A percentile compares a stretch with the other conserved stretches of the same genome.
Conservation (phyloP, 2,113 vertebrate species). For the Rynchops niger region DNA sequence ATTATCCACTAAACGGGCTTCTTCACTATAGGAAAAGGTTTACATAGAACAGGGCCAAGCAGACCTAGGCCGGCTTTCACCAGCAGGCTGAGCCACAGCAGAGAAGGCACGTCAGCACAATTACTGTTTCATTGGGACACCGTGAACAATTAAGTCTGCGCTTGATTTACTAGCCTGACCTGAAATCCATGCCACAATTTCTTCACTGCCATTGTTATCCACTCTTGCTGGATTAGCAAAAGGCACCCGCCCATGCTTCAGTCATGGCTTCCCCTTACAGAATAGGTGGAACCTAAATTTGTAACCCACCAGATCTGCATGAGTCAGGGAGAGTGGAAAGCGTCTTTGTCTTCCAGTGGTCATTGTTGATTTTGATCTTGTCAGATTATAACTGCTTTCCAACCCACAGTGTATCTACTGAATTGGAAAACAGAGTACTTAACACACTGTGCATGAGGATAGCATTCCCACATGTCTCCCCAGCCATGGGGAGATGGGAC, state of each 20-base stretch:
- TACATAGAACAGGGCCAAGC: not conserved
- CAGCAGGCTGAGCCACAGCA: not conserved
- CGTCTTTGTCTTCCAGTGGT: not conserved
- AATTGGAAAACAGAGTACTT: not conserved
- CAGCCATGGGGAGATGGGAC: not conserved
- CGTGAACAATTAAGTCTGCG: fast-evolving
- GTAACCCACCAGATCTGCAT: not conserved
- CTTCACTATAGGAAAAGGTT: not conserved
- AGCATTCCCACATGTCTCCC: not conserved
- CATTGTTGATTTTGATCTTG: not conserved
- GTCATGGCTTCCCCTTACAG: not conserved
- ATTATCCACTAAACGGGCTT: not conserved
- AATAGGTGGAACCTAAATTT: not conserved
- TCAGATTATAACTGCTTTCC: not conserved
- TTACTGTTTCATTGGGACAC: not conserved
- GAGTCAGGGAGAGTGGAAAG: not conserved
- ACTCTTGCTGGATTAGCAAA: not conserved
- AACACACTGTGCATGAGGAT: not conserved
- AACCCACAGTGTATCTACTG: not conserved
- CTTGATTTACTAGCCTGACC: not conserved
- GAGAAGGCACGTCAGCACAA: not conserved
- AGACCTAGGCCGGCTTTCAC: not conserved
- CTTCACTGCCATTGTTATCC: not conserved
- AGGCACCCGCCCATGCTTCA: fast-evolving
- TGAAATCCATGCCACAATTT: not conserved